Base-by-base conservation (phyloP, 2,888 invertebrate species). In the Ophion ellenae region DNA sequence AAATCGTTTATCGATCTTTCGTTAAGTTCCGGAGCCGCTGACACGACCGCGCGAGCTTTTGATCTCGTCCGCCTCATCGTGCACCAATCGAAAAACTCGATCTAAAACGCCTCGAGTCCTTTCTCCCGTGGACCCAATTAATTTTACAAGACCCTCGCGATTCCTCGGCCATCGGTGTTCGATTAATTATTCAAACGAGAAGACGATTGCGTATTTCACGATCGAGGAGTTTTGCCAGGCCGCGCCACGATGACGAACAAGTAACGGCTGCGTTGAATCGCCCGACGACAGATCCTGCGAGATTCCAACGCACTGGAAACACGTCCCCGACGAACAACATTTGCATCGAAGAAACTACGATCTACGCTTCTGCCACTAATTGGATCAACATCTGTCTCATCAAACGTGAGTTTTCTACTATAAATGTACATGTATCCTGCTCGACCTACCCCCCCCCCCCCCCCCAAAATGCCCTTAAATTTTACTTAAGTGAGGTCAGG, bases 341-440 rank as follows among this genome's bases (percentile, higher is more conserved):
- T 67, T 57, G 28, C 47, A 64, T 66, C 20, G 40, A 32, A 75
- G 57, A 73, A 20, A 66, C 20, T 57, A 47, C 66, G 4, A 66
- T 61, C 64, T 57, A 59, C 70, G 32, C 73, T 57, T 57, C 82
- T 70, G 71, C 47, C 24, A 28, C 36, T 24, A 45, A n/a, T 59
- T 69, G 91, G 90, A 90, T 88, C 89, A 78, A 86, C 71, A 86
- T 70, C 45, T 79, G 89, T 89, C 77, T 91, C 88, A 92, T 91
- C 88, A 87, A 89, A 89, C 87, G 93, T 93, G 86, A 90, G 93
- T 92, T 57, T 36, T 77, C 14, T 11, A 2, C 1, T 32, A 36
- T 59, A 28, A 24, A 5, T 53, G 17, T 14, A 14, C 11, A 53
- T 53, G 53, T 53, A 11, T 14, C 2, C 14, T 5, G 2, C 17